These are phyloP conservation scores for Drosophila biarmipes DNA, from an alignment of 1,140 invertebrate genomes.

Conservation along the genomic window DNA sequence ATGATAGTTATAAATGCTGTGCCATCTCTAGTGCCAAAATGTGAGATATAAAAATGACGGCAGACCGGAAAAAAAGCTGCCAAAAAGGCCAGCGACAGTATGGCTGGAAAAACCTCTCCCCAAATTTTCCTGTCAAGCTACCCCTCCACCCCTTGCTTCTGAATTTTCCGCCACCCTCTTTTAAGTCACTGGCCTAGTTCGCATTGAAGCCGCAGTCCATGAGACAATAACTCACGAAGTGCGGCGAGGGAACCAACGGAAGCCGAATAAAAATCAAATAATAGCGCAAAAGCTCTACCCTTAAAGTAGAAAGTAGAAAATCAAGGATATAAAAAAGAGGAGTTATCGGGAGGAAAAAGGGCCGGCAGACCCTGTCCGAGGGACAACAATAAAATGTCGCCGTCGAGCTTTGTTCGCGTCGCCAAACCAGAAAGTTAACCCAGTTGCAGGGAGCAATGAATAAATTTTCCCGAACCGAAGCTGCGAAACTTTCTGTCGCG, in stretches of 20 bases:
- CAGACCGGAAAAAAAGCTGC: slow-evolving; percentile 24
- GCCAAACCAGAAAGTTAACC: slow-evolving; percentile 60
- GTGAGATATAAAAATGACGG: slow-evolving; percentile 28
- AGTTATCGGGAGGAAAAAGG: neutral
- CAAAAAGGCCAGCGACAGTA: slow-evolving; percentile 44
- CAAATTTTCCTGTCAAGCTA: neutral
- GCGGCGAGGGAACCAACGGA: slow-evolving; percentile 27
- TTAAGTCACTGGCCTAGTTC: slow-evolving; percentile 68
- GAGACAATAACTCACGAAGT: slow-evolving; percentile 69
- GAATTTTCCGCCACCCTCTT: slow-evolving; percentile 7
- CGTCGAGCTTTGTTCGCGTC: slow-evolving; percentile 33
- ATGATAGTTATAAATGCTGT: neutral
- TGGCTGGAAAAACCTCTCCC: slow-evolving; percentile 9
- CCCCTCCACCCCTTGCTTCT: neutral
- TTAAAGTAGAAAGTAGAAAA: slow-evolving; percentile 20
- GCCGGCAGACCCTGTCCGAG: neutral
- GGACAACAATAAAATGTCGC: slow-evolving; percentile 53
- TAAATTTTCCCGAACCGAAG: slow-evolving; percentile 45
- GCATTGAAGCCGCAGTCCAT: slow-evolving; percentile 67
- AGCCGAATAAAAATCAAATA: slow-evolving; percentile 79
- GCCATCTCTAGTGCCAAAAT: slow-evolving; percentile 34
- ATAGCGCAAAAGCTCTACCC: slow-evolving; percentile 64
- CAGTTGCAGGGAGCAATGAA: slow-evolving; percentile 61
- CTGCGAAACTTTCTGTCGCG: slow-evolving; percentile 23
- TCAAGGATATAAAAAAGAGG: slow-evolving; percentile 4